Evolutionary conservation across 2,797 vertebrate species (phyloP).

Genomic region (Lerista edwardsae): DNA sequence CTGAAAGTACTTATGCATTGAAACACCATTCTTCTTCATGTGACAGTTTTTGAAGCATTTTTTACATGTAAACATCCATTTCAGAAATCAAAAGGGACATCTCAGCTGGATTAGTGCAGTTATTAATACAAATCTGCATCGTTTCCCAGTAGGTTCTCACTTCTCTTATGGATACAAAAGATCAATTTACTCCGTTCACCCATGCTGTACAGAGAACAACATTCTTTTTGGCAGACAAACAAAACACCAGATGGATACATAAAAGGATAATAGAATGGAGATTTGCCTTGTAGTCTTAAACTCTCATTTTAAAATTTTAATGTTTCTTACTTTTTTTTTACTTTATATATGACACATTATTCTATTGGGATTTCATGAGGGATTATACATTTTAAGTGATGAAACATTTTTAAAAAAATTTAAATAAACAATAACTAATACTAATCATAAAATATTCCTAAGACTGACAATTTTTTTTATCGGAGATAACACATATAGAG

Average conservation of each 20-base stretch:
- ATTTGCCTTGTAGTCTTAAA: slow-evolving; percentile 5
- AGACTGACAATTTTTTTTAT: not conserved
- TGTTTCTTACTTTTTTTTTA: not conserved
- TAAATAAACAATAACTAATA: not conserved
- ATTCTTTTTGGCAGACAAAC: slow-evolving; percentile 1
- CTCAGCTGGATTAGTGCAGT: not conserved
- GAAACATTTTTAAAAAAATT: not conserved
- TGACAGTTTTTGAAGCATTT: not conserved
- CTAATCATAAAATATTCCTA: not conserved
- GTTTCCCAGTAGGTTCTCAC: not conserved
- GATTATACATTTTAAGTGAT: not conserved
- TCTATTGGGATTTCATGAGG: not conserved
- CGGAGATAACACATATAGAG: not conserved
- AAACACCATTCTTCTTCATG: not conserved
- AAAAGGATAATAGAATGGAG: slow-evolving; percentile 9
- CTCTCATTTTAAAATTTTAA: slow-evolving; percentile 14
- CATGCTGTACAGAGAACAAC: not conserved
- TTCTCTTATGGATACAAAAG: not conserved
- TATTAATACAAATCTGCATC: not conserved
- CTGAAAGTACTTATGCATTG: no score
- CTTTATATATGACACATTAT: not conserved
- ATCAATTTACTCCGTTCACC: not conserved
- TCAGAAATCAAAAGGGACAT: not conserved
- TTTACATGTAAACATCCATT: not conserved
- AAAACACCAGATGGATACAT: not conserved